These are phyloP conservation scores for Limnothrissa miodon DNA, from an alignment of 2,113 vertebrate genomes.

Conservation along the genomic window DNA sequence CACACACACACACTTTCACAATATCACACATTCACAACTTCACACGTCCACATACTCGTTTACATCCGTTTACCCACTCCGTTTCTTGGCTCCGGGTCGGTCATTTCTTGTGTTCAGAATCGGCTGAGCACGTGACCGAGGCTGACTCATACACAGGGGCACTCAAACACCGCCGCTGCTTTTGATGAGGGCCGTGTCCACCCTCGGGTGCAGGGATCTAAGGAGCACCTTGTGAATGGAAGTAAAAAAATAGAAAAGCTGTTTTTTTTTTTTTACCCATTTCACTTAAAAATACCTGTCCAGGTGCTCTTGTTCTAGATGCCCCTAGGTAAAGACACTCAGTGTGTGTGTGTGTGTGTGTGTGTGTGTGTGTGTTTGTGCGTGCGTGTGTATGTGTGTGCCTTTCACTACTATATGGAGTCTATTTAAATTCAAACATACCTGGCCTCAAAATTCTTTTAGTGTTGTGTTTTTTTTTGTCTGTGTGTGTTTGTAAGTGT, in stretches of 20 bases:
- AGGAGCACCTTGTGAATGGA: too few species aligned
- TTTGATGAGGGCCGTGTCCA: neutral
- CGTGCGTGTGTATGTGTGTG: neutral
- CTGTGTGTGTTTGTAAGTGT: neutral
- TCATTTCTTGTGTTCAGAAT: neutral
- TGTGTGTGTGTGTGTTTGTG: too few species aligned
- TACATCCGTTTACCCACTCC: neutral
- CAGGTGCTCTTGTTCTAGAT: neutral
- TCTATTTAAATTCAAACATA: neutral
- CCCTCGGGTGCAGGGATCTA: too few species aligned
- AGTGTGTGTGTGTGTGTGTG: too few species aligned
- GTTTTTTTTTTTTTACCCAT: too few species aligned
- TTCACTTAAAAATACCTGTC: neutral
- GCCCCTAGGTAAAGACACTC: neutral
- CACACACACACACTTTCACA: neutral
- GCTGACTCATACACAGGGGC: neutral
- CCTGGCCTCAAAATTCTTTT: neutral
- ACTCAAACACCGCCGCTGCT: neutral
- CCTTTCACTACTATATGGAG: neutral
- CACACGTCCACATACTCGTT: neutral
- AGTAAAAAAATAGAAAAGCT: too few species aligned
- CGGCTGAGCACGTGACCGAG: neutral
- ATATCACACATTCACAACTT: neutral
- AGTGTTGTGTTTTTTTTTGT: neutral
- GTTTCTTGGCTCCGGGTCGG: neutral